A percentile compares a stretch with the other conserved stretches of the same genome.
phyloP scores from a whole-genome alignment of 2,888 invertebrate species.

The Calliscelio sp. region DNA sequence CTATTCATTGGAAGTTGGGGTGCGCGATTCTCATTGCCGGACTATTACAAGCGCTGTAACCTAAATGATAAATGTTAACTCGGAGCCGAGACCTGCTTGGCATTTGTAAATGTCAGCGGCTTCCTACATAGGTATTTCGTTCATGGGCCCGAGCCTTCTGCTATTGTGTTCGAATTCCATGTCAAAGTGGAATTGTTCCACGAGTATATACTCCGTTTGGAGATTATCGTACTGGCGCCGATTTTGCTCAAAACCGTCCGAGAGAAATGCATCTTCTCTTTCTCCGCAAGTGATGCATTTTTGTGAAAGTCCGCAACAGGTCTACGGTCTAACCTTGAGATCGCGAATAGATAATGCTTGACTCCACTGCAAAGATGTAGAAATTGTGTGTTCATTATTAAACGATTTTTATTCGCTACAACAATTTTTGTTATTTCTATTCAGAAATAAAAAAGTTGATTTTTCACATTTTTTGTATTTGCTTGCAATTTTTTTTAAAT shows the following conservation, averaged over 20 bases:
- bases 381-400: conserved; percentile 45
- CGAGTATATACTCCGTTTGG: conserved; percentile 31
- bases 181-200: conserved; percentile 69
- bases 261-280: conserved; percentile 71
- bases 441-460: too few relatives aligned
- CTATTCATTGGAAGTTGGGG: conserved; percentile 26
- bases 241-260: conserved; percentile 34
- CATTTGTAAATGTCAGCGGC: conserved; percentile 85
- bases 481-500: too few relatives aligned
- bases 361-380: conserved; percentile 23
- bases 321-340: conserved; percentile 60
- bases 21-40: conserved; percentile 37
- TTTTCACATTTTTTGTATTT: neutral
- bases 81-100: conserved; percentile 77
- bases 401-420: conserved; percentile 14
- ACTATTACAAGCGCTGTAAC: conserved; percentile 69
- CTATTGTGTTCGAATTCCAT: conserved; percentile 73
- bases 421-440: too few relatives aligned
- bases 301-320: conserved; percentile 70
- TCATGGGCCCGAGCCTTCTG: conserved; percentile 75
- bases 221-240: conserved; percentile 42
- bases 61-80: conserved; percentile 80
- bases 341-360: conserved; percentile 40
- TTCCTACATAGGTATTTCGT: conserved; percentile 79
- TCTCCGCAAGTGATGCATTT: conserved; percentile 59